These are phyloP conservation scores for Apostichopus japonicus DNA, from an alignment of 35 echinoderm and acorn worm species.

Conservation along the genomic window DNA sequence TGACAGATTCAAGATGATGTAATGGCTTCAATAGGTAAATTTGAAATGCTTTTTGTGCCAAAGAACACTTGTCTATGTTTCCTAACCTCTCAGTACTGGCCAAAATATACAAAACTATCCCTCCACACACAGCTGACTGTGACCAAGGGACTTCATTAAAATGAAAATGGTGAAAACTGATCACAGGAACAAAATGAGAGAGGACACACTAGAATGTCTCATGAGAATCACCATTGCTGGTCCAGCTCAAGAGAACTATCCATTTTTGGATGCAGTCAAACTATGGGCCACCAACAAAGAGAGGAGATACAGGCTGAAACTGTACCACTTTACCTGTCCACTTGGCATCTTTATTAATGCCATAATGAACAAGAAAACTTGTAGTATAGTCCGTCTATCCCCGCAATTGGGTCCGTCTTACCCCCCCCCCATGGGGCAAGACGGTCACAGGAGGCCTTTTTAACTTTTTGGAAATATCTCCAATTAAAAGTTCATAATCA, in stretches of 20 bases:
- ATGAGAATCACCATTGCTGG: constrained; percentile 53
- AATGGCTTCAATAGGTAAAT: too few species aligned
- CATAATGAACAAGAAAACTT: too few species aligned
- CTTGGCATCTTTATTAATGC: too few species aligned
- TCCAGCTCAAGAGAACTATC: constrained; percentile 22
- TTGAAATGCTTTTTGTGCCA: neutral
- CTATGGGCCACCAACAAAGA: constrained; percentile 67
- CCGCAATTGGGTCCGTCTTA: neutral
- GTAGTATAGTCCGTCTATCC: too few species aligned
- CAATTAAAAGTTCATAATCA: neutral
- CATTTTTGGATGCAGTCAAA: constrained; percentile 43
- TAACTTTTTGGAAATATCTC: constrained; percentile 38
- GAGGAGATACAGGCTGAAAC: constrained; percentile 19
- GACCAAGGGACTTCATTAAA: constrained; percentile 51
- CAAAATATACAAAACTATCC: neutral
- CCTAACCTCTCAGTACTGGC: neutral
- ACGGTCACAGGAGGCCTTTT: constrained; percentile 21
- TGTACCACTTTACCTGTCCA: too few species aligned
- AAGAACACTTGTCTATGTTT: neutral
- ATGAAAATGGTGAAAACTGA: constrained; percentile 52
- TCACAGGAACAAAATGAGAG: constrained; percentile 49
- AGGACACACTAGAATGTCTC: constrained; percentile 52
- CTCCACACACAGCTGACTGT: constrained; percentile 32
- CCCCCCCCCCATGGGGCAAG: constrained; percentile 16
- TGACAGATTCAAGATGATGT: too few species aligned